Conservation (phyloP, 2,797 vertebrate species). For the Emydoidea blandingii region DNA sequence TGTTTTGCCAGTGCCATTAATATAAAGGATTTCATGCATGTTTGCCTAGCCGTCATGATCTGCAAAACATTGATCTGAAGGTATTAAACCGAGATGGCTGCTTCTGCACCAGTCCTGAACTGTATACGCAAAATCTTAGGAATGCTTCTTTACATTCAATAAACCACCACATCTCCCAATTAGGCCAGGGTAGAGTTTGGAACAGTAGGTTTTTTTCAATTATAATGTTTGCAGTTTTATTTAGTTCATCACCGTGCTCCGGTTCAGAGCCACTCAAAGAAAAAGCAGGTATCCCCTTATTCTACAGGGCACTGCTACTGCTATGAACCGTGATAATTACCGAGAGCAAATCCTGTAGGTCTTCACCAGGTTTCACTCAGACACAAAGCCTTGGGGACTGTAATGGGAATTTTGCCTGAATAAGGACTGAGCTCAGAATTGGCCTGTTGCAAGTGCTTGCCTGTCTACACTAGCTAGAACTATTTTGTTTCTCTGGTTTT, state of each 20-base stretch:
- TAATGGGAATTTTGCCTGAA: not conserved
- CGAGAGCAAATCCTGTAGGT: slow-evolving; percentile 11
- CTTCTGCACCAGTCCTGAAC: slow-evolving; percentile 73
- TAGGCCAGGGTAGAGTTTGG: slow-evolving; percentile 42
- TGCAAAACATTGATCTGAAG: slow-evolving; percentile 51
- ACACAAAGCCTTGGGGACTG: not conserved
- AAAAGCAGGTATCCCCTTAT: slow-evolving; percentile 1
- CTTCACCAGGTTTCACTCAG: not conserved
- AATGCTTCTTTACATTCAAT: slow-evolving; percentile 40
- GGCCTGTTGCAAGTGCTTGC: not conserved
- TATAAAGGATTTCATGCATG: slow-evolving; percentile 61
- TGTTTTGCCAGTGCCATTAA: slow-evolving; percentile 52
- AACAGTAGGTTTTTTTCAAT: not conserved
- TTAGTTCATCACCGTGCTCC: not conserved
- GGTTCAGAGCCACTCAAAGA: slow-evolving; percentile 56
- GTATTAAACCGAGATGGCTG: slow-evolving; percentile 48
- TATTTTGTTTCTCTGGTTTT: slow-evolving; percentile 26
- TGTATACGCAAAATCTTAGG: slow-evolving; percentile 60
- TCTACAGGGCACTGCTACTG: slow-evolving; percentile 38
- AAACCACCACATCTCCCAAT: slow-evolving; percentile 39
- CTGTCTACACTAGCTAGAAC: slow-evolving; percentile 17
- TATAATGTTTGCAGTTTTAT: slow-evolving; percentile 41
- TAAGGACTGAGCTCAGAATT: slow-evolving; percentile 4
- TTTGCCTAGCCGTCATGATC: slow-evolving; percentile 54
- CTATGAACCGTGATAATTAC: slow-evolving; percentile 8